These are phyloP conservation scores for Tachypleus tridentatus DNA, from an alignment of 1,140 invertebrate genomes.

Conservation along the genomic window DNA sequence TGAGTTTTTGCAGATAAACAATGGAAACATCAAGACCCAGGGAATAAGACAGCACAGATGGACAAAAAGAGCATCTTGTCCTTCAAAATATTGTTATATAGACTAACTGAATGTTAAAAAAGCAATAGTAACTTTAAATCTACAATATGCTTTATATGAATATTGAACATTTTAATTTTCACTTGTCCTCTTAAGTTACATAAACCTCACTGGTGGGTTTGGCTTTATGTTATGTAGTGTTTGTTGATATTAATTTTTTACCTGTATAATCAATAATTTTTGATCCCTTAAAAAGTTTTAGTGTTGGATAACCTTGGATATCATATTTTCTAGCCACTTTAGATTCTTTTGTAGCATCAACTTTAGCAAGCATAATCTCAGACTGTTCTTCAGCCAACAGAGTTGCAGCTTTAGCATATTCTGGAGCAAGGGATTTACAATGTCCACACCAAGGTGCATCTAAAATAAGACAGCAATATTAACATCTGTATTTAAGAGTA, in stretches of 20 bases:
- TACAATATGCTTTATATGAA: too few relatives aligned
- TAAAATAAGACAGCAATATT: constrained; percentile 29
- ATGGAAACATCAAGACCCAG: too few relatives aligned
- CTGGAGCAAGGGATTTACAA: constrained; percentile 90
- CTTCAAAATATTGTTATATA: too few relatives aligned
- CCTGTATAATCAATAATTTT: constrained; percentile 51
- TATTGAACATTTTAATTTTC: too few relatives aligned
- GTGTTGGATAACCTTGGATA: constrained; percentile 31
- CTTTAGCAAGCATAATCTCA: constrained; percentile 50
- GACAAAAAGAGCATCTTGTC: too few relatives aligned
- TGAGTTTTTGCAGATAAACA: too few relatives aligned
- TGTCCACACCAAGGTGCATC: constrained; percentile 99
- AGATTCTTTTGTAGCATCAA: constrained; percentile 29
- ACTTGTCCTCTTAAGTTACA: background rate
- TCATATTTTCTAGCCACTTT: constrained; percentile 28
- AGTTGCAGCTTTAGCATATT: constrained; percentile 90
- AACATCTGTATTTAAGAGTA: too few relatives aligned
- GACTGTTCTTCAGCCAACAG: constrained; percentile 60
- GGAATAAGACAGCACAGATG: too few relatives aligned
- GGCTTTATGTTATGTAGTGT: too few relatives aligned
- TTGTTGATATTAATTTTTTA: constrained; percentile 36
- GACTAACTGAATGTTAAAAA: too few relatives aligned
- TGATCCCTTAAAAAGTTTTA: constrained; percentile 31
- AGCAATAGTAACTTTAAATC: too few relatives aligned
- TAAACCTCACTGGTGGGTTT: too few relatives aligned